phyloP scores from a whole-genome alignment of 2,113 vertebrate genomes.

The western clawed frog (Xenopus tropicalis) region DNA sequence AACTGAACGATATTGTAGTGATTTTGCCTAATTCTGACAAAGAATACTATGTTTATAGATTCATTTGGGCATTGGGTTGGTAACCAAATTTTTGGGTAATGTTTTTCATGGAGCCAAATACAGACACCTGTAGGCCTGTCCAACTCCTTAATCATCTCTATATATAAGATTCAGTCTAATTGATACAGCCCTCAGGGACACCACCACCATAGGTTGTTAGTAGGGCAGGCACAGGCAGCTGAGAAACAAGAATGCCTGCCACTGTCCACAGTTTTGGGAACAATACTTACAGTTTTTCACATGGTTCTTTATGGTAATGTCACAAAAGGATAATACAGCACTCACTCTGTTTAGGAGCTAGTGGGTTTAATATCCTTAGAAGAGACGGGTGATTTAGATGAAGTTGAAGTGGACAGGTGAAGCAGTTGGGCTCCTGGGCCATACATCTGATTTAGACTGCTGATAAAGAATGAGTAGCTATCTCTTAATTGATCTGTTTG shows the following conservation, averaged over 20 bases:
- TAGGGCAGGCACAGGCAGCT: slow-evolving; percentile 14
- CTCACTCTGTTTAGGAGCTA: background rate
- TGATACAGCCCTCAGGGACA: slow-evolving; percentile 29
- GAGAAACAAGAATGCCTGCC: background rate
- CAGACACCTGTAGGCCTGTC: slow-evolving; percentile 13
- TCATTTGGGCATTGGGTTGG: background rate
- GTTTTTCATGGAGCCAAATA: background rate
- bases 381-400: background rate
- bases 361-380: background rate
- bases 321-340: background rate
- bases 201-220: slow-evolving; percentile 14
- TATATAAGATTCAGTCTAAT: slow-evolving; percentile 16
- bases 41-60: slow-evolving; percentile 15
- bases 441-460: too few species aligned
- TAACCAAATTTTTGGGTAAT: background rate
- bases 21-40: background rate
- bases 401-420: background rate
- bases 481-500: too few species aligned
- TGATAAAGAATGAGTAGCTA: too few species aligned
- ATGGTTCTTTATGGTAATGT: slow-evolving; percentile 3
- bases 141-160: slow-evolving; percentile 5
- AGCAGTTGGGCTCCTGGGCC: too few species aligned
- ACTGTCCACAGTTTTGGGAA: background rate
- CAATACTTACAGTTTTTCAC: background rate
- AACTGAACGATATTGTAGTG: too few species aligned